A percentile compares a stretch with the other conserved stretches of the same genome.
phyloP scores from a whole-genome alignment of 2,797 vertebrate genomes.

The Acrossocheilus wenchowensis region DNA sequence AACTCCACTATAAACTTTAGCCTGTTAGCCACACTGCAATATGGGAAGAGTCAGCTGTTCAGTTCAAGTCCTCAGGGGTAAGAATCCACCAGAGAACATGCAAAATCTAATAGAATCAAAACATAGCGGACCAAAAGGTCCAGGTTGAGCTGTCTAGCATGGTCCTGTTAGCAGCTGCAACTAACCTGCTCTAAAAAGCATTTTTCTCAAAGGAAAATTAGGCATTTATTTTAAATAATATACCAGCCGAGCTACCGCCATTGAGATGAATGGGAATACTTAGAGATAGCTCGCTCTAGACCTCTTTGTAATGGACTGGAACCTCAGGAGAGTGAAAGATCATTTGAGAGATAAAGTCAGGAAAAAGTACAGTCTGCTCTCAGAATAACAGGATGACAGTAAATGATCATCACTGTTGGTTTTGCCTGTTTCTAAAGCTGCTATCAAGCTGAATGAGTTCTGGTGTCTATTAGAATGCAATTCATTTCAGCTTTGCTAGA shows the following conservation, averaged over 20 bases:
- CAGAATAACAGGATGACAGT: background rate
- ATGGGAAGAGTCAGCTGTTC: slow-evolving; percentile 28
- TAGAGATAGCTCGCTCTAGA: slow-evolving; percentile 16
- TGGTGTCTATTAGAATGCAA: background rate
- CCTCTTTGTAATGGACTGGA: slow-evolving; percentile 1
- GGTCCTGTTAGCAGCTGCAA: background rate
- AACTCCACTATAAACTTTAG: slow-evolving; percentile 41
- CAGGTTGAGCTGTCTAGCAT: background rate
- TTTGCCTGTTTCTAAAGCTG: background rate
- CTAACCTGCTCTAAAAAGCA: background rate
- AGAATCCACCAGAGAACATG: slow-evolving; percentile 1
- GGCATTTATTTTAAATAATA: background rate
- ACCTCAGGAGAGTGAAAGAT: slow-evolving; percentile 8
- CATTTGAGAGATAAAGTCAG: slow-evolving; percentile 7
- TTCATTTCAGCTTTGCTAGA: background rate
- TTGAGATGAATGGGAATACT: background rate
- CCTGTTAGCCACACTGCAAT: slow-evolving; percentile 34
- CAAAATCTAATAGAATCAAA: slow-evolving; percentile 18
- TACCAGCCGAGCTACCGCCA: background rate
- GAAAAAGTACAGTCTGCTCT: background rate
- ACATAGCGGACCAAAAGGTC: background rate
- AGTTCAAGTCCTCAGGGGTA: background rate
- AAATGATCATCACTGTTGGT: background rate
- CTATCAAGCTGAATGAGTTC: background rate
- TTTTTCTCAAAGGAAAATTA: background rate